These are phyloP conservation scores for Brachyalestes nurse DNA, from an alignment of 2,797 vertebrate genomes.

Conservation along the genomic window DNA sequence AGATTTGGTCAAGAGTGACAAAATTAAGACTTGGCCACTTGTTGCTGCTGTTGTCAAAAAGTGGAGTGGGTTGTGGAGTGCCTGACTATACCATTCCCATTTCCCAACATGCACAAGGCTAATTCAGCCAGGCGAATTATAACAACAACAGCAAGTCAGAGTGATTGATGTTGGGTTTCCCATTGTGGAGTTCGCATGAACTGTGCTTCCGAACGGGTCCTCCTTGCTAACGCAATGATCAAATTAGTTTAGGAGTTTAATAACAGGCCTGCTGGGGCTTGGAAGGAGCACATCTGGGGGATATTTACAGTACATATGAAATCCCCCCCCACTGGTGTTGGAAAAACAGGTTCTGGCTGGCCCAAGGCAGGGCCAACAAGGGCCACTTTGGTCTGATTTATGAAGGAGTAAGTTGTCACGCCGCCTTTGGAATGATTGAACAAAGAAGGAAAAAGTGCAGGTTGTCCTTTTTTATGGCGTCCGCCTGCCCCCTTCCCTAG, in stretches of 20 bases:
- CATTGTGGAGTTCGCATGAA: conserved; percentile 32
- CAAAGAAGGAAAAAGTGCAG: conserved; percentile 34
- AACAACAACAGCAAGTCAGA: conserved; percentile 52
- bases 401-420: conserved; percentile 33
- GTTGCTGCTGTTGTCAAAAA: conserved; percentile 11
- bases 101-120: conserved; percentile 35
- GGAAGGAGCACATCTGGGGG: conserved; percentile 35
- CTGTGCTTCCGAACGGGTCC: conserved; percentile 42
- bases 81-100: conserved; percentile 42
- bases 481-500: not conserved
- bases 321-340: conserved; percentile 17
- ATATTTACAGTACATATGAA: conserved; percentile 40
- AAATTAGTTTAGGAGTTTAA: conserved; percentile 49
- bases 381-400: conserved; percentile 36
- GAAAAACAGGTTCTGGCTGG: conserved; percentile 31
- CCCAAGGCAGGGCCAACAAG: conserved; percentile 7
- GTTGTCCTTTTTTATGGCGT: conserved; percentile 4
- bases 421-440: conserved; percentile 28
- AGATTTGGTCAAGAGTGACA: not conserved
- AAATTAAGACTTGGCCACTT: conserved; percentile 16
- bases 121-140: conserved; percentile 42
- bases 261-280: conserved; percentile 44
- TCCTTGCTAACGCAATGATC: conserved; percentile 36
- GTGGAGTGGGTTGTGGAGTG: not conserved
- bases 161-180: conserved; percentile 52